Evolutionary conservation across 2,113 vertebrate species (phyloP), one percentile per base, ranked within the genome.

Genomic region (Gambusia holbrooki): DNA sequence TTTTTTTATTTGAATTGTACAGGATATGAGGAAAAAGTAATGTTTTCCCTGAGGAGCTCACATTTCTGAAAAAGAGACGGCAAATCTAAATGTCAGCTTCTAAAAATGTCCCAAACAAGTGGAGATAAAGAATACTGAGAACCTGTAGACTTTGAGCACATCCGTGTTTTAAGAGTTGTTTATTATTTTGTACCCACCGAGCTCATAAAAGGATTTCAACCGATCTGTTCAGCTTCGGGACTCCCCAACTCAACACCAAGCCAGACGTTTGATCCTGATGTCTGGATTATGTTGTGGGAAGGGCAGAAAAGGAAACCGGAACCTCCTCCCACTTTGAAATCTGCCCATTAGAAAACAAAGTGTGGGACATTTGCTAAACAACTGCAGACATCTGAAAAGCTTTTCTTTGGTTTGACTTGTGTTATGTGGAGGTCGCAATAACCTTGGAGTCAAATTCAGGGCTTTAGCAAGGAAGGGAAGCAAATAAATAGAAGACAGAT

Each of bases 281-380:
- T 79, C 13, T 79, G 27, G 29, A 74, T 45, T 69, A 76, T 61
- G 66, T 25, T 80, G 63, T 65, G 54, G 68, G 30, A 9, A 66
- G 32, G 71, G 58, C 65, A 73, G 35, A 58, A 69, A 76, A n/a
- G 40, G 15, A 48, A 48, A 48, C 30, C 40, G 30, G 32, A 58
- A 73, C 61, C 69, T 32, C 33, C 19, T 58, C 54, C 30, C 30
- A 51, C 19, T 72, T 76, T 37, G 74, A 71, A 17, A 65, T 29
- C 17, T 54, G 35, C 32, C 45, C 25, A 65, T 12, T 3, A 51
- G 42, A 68, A 62, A 62, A 45, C 14, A 73, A 68, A 70, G 54
- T 8, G 27, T 66, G 48, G 27, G 71, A 80, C 62, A 77, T 27
- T 40, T 37, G 64, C 69, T 66, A 48, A 68, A 17, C 32, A 19